A percentile compares a stretch with the other conserved stretches of the same genome.
Conservation (phyloP, 1,140 invertebrate genomes). For the Drosophila nigrodunni region DNA sequence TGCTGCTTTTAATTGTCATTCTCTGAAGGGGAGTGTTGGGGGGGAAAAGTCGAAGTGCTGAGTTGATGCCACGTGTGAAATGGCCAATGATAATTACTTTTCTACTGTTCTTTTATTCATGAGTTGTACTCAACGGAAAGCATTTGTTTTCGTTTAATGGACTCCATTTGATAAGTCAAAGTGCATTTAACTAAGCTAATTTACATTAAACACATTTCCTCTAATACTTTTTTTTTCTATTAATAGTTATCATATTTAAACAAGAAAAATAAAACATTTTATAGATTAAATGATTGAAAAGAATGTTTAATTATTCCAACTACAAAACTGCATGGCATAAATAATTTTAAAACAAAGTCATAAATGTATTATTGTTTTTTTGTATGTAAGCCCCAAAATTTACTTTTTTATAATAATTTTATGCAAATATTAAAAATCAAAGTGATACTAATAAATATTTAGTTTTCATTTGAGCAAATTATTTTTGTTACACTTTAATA, state of each 20-base stretch:
- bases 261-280: too few species aligned
- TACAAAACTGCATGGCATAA: too few species aligned
- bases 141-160: conserved; percentile 74
- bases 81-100: conserved; percentile 76
- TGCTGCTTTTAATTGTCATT: conserved; percentile 65
- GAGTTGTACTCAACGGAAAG: conserved; percentile 43
- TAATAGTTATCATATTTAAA: too few species aligned
- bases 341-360: too few species aligned
- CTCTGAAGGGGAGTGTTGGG: conserved; percentile 14
- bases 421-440: too few species aligned
- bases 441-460: too few species aligned
- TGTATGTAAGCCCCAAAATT: too few species aligned
- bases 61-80: conserved; percentile 51
- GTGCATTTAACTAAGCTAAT: conserved; percentile 12
- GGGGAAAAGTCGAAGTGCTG: neutral
- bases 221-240: conserved; percentile 13
- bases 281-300: too few species aligned
- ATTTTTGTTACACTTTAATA: neutral
- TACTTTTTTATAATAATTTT: too few species aligned
- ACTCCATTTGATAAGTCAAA: conserved; percentile 61
- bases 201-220: conserved; percentile 13
- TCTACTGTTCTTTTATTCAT: conserved; percentile 69
- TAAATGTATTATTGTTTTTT: too few species aligned
- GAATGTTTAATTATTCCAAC: too few species aligned
- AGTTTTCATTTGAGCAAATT: too few species aligned